Conservation (phyloP, 2,888 invertebrate species). For the Hemaris fuciformis region DNA sequence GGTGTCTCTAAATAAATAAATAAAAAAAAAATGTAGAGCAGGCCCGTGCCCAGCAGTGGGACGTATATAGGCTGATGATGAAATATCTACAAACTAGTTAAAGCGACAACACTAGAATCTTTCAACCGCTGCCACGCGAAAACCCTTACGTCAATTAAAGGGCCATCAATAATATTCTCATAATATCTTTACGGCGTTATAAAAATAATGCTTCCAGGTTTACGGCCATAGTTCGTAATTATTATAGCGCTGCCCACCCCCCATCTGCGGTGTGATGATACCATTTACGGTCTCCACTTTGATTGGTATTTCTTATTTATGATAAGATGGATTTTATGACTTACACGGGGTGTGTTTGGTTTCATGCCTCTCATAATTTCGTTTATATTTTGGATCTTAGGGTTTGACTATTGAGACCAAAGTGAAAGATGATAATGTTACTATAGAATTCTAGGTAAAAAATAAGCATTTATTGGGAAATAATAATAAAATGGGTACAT, state of each 20-base stretch:
- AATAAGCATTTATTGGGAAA: too few species aligned
- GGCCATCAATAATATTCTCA: conserved; percentile 43
- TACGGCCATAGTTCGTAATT: conserved; percentile 58
- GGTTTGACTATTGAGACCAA: too few species aligned
- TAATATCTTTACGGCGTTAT: conserved; percentile 50
- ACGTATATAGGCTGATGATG: too few species aligned
- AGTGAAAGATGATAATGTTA: too few species aligned
- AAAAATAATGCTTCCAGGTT: conserved; percentile 58
- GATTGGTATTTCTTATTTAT: conserved; percentile 9
- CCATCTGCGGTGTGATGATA: conserved; percentile 14
- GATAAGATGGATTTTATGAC: not conserved
- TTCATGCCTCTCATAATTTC: not conserved
- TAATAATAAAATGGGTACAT: too few species aligned
- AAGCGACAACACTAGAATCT: too few species aligned
- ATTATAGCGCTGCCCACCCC: conserved; percentile 44
- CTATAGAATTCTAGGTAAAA: too few species aligned
- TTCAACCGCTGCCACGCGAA: not conserved
- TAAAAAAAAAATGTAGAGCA: too few species aligned
- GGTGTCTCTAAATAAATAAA: too few species aligned
- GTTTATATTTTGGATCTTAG: not conserved
- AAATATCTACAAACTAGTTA: too few species aligned
- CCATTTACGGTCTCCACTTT: not conserved
- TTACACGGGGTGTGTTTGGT: not conserved
- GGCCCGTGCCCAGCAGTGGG: too few species aligned
- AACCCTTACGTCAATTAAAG: conserved; percentile 32